Evolutionary conservation across 2,797 vertebrate genomes (phyloP), one percentile per base, ranked within the genome.

Genomic region (Megalops cyprinoides): DNA sequence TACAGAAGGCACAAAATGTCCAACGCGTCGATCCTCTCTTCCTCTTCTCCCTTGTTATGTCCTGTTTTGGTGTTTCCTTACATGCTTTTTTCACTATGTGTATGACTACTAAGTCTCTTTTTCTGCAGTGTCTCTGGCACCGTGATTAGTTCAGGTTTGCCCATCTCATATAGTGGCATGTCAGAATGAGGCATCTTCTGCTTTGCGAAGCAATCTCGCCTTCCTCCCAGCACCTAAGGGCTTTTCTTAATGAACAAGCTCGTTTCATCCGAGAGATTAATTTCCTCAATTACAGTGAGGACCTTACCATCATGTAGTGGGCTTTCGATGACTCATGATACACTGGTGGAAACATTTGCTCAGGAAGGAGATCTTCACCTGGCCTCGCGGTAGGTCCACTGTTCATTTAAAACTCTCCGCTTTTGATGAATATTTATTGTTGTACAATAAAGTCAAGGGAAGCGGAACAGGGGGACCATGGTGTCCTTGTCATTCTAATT

Each of bases 401-500:
- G 82, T 83, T 76, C 85, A 15, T 88, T 90, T 90, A 88, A 87
- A 85, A 89, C 31, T 81, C 55, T 86, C 80, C 84, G 78, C 82
- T 80, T 0, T 5, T 81, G 55, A 81, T 90, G 85, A 89, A 84
- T 90, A 86, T 86, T 85, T 84, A 76, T 77, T 76, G 69, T 44
- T 53, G 23, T 56, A 53, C 51, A 71, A 60, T n/a, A 79, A 81
- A 71, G 80, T 49, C 34, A 60, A 83, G 71, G 34, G 25, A 77
- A 15, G 56, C 14, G 1, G 18, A 73, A 58, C 15, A 1, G 42
- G 25, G 69, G 83, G 84, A 79, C 86, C 81, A 87, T 73, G 3
- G 39, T 85, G 87, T 90, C 89, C 90, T 91, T 92, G 91, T 90
- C 89, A 83, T 87, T 87, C 75, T 88, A 86, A 92, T 93, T 91